These are phyloP conservation scores for Epiblema foenella DNA, from an alignment of 2,888 invertebrate species.

Conservation along the genomic window DNA sequence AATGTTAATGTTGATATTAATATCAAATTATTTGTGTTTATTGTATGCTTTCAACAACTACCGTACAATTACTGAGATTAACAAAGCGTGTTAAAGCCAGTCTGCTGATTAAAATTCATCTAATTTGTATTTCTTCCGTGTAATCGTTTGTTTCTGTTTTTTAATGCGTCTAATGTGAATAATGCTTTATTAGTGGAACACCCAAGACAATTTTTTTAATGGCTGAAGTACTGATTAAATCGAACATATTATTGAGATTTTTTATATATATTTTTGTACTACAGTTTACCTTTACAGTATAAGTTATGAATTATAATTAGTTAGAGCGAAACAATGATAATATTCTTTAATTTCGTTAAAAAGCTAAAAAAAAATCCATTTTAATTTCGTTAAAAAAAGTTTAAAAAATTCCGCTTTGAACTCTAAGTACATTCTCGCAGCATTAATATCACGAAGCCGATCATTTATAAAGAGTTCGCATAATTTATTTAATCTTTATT, in stretches of 20 bases:
- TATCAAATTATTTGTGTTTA: background rate
- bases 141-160: background rate
- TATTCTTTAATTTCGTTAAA: background rate
- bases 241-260: background rate
- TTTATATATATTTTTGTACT: background rate
- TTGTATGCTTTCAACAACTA: background rate
- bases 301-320: background rate
- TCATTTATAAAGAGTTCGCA: background rate
- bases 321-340: too few relatives aligned
- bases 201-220: constrained; percentile 1
- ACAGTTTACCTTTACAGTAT: background rate
- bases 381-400: background rate
- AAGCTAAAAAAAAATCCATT: too few relatives aligned
- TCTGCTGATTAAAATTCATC: background rate
- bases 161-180: background rate
- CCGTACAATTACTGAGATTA: background rate
- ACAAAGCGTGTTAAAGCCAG: background rate
- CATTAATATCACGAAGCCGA: background rate
- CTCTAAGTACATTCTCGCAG: background rate
- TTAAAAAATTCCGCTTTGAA: constrained; percentile 2
- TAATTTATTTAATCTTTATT: background rate
- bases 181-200: background rate
- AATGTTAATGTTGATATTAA: background rate
- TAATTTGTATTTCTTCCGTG: background rate
- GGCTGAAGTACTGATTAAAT: background rate